Evolutionary conservation across 2,888 invertebrate species (phyloP), one percentile per base, ranked within the genome.

Genomic region (Erynnis tages): DNA sequence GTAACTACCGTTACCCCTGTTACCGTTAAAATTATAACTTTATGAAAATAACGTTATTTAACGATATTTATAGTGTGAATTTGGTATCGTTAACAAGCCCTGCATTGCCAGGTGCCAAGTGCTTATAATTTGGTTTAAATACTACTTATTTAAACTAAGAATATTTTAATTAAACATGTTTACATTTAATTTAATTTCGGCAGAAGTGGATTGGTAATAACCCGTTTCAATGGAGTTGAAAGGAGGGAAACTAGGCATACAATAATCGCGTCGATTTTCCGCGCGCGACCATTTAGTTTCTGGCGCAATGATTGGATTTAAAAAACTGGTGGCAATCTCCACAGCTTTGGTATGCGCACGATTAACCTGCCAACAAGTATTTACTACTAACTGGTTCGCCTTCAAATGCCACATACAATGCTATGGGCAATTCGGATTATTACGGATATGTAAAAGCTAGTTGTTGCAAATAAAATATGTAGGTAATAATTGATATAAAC

Each of bases 301-400:
- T 21, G 4, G 19, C 35, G 19, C 16, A 50, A 48, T 61, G 53
- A 61, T 54, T 55, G 55, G 53, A 61, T 53, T 55, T 62, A 61
- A 61, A 58, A 60, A 54, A 37, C 54, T 56, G 56, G 56, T 54
- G 48, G 59, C 58, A 38, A 58, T 34, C 30, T 48, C 34, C 48
- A 45, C 47, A 53, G 50, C 58, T 56, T 49, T 50, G 59, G 57
- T 58, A 60, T 55, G 60, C 61, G 56, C 50, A 54, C 56, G 55
- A 57, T 61, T 54, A 61, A 58, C 65, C 54, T 55, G 55, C 66
- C 60, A 62, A 66, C 66, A 61, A 65, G 67, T 66, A 69, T 65
- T 64, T 59, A 65, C 63, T 58, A 54, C 60, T 56, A 62, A 76
- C 72, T 70, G 62, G 76, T 76, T 76, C 61, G 65, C 76, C 77